Conservation (phyloP, 2,888 invertebrate genomes). For the Sussaba pulchella region DNA sequence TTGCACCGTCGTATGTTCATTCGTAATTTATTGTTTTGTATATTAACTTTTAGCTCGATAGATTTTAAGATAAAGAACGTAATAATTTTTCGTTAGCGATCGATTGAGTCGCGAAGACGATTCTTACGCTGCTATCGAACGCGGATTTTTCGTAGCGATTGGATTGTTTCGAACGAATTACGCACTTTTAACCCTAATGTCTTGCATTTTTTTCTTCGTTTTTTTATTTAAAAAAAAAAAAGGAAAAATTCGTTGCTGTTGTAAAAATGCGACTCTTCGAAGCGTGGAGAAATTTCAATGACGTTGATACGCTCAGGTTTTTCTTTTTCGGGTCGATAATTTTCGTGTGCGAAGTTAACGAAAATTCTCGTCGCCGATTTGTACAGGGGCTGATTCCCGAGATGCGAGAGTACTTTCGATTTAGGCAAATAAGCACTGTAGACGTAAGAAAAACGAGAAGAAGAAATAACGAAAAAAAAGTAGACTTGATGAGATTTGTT, state of each 20-base stretch:
- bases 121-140: conserved; percentile 30
- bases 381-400: conserved; percentile 12
- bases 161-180: conserved; percentile 22
- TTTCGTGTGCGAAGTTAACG: conserved; percentile 9
- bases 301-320: conserved; percentile 30
- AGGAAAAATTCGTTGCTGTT: conserved; percentile 13
- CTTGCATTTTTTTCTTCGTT: no score
- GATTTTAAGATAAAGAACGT: conserved; percentile 70
- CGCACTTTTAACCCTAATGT: conserved; percentile 37
- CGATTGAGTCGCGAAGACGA: conserved; percentile 61
- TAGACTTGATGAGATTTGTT: conserved; percentile 74
- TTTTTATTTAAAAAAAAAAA: conserved; percentile 13
- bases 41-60: conserved; percentile 59
- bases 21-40: conserved; percentile 80
- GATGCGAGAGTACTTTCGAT: conserved; percentile 39
- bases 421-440: conserved; percentile 46
- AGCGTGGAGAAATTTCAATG: conserved; percentile 29
- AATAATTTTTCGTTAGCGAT: conserved; percentile 73
- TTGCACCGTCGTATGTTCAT: conserved; percentile 71
- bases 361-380: conserved; percentile 6
- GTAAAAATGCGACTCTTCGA: background rate
- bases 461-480: conserved; percentile 34
- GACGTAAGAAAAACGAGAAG: conserved; percentile 8
- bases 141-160: conserved; percentile 15
- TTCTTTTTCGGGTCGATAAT: conserved; percentile 10